Conservation (phyloP, 1,140 invertebrate species). For the Zaprionus capensis region DNA sequence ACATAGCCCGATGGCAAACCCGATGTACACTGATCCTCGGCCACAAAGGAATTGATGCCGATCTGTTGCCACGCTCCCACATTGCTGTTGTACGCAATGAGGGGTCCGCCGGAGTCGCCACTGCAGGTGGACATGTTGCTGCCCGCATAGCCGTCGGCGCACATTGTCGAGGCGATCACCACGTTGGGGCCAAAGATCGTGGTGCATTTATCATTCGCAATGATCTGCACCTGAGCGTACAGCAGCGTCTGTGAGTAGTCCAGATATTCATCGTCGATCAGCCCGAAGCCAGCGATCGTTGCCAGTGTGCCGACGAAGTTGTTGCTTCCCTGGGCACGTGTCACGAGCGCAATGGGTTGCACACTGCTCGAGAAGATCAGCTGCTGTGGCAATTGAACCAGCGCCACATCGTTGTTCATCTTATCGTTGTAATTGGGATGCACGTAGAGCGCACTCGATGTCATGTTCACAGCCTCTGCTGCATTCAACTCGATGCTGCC, state of each 20-base stretch:
- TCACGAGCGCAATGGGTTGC: slow-evolving; percentile 66
- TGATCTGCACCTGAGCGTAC: slow-evolving; percentile 70
- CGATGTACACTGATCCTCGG: slow-evolving; percentile 71
- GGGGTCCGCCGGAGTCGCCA: slow-evolving; percentile 76
- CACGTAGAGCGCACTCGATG: slow-evolving; percentile 74
- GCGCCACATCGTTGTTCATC: slow-evolving; percentile 86
- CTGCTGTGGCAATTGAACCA: slow-evolving; percentile 85
- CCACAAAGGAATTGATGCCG: slow-evolving; percentile 81
- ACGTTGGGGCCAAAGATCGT: slow-evolving; percentile 48
- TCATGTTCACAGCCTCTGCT: slow-evolving; percentile 68
- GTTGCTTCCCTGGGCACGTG: slow-evolving; percentile 27
- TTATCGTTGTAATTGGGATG: slow-evolving; percentile 84
- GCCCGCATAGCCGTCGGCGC: slow-evolving; percentile 54
- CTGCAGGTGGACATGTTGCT: slow-evolving; percentile 76
- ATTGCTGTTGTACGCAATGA: slow-evolving; percentile 46
- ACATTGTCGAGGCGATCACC: slow-evolving; percentile 62
- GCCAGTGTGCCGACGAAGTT: slow-evolving; percentile 63
- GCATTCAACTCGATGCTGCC: slow-evolving; percentile 84
- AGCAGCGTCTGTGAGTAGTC: slow-evolving; percentile 64
- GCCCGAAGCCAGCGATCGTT: slow-evolving; percentile 65
- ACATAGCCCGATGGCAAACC: slow-evolving; percentile 76
- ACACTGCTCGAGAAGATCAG: slow-evolving; percentile 77
- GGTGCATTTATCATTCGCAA: slow-evolving; percentile 57
- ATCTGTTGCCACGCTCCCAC: slow-evolving; percentile 61
- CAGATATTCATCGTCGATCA: slow-evolving; percentile 71